Evolutionary conservation across 2,888 invertebrate species (phyloP).

Genomic region (Amiota communis): DNA sequence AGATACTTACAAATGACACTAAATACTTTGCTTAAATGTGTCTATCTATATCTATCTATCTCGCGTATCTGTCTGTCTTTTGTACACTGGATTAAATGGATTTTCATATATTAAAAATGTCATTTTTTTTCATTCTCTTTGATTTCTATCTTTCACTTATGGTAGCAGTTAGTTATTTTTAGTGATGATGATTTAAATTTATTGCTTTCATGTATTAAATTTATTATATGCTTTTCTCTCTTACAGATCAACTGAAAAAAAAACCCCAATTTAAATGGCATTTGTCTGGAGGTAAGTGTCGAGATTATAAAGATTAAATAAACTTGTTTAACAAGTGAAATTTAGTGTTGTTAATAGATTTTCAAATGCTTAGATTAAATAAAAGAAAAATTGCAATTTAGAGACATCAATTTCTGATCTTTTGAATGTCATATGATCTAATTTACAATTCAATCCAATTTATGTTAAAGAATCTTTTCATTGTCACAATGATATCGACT

Average conservation of each 20-base stretch:
- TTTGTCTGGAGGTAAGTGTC: constrained; percentile 12
- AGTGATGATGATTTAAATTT: constrained; percentile 56
- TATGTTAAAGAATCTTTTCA: no score
- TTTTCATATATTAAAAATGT: constrained; percentile 43
- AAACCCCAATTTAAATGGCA: constrained; percentile 35
- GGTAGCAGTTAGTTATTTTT: constrained; percentile 40
- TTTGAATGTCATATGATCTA: no score
- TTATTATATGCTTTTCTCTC: constrained; percentile 56
- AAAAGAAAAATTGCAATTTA: no score
- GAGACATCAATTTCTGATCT: no score
- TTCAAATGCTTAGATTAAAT: no score
- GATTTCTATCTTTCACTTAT: constrained; percentile 11
- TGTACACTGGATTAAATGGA: neutral
- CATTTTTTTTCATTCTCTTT: constrained; percentile 26
- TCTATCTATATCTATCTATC: neutral
- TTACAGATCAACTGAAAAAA: constrained; percentile 51
- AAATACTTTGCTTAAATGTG: constrained; percentile 2
- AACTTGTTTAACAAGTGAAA: constrained; percentile 31
- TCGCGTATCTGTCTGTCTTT: neutral
- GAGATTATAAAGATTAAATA: neutral
- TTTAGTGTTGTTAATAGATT: constrained; percentile 45
- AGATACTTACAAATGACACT: neutral
- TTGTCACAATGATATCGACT: no score
- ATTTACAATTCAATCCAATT: no score
- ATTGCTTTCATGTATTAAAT: constrained; percentile 62